These are phyloP conservation scores for Drosophila parthenogenetica DNA, from an alignment of 2,888 invertebrate genomes.

Conservation along the genomic window DNA sequence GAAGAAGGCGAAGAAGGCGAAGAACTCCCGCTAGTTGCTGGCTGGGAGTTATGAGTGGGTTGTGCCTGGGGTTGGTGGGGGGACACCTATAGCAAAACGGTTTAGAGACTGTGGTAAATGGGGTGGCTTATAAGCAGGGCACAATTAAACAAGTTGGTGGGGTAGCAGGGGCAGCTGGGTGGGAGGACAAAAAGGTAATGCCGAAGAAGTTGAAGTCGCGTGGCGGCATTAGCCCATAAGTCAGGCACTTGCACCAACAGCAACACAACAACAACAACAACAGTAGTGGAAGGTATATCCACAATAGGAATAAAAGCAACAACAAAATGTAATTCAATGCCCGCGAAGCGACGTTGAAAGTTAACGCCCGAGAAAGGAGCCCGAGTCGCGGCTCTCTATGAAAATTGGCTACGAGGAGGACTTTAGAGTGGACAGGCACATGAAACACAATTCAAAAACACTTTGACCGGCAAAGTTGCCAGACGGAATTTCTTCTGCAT, in stretches of 20 bases:
- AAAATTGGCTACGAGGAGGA: constrained; percentile 74
- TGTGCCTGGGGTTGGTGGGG: constrained; percentile 2
- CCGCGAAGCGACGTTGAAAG: constrained; percentile 47
- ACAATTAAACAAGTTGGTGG: constrained; percentile 43
- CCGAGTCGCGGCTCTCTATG: constrained; percentile 59
- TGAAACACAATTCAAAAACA: constrained; percentile 83
- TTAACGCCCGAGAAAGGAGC: constrained; percentile 40
- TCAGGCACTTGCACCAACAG: constrained; percentile 70
- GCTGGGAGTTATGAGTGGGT: constrained; percentile 9
- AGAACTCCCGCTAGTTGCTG: constrained; percentile 35
- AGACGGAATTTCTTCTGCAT: constrained; percentile 79
- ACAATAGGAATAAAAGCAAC: constrained; percentile 20
- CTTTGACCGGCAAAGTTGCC: constrained; percentile 83
- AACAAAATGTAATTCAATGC: constrained; percentile 73
- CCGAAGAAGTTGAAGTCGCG: constrained; percentile 53
- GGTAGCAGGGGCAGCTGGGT: background rate
- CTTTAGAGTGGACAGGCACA: constrained; percentile 80
- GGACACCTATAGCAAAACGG: constrained; percentile 55
- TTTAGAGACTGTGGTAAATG: constrained; percentile 55
- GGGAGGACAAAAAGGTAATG: constrained; percentile 19
- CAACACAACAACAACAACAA: constrained; percentile 40
- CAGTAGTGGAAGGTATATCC: constrained; percentile 31
- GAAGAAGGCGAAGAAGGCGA: constrained; percentile 29
- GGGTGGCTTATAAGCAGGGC: constrained; percentile 42
- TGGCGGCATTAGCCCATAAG: constrained; percentile 77